Evolutionary conservation across 2,888 invertebrate species (phyloP).

Genomic region (Nomada fabriciana): DNA sequence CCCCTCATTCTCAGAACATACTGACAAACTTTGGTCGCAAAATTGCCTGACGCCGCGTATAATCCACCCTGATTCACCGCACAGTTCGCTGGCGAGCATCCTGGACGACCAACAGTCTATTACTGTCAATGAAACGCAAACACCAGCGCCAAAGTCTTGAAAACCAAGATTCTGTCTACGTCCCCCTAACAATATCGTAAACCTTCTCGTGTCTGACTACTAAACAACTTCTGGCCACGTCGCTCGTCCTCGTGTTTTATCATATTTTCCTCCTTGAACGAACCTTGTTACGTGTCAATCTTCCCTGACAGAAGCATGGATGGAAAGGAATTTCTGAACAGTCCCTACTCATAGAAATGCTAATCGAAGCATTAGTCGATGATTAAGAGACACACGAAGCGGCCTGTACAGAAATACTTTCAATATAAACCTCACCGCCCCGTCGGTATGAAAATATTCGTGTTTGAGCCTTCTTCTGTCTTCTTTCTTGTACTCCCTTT

Average conservation of each 20-base stretch:
- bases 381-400: slow-evolving; percentile 31
- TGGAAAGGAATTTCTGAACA: slow-evolving; percentile 1
- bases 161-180: slow-evolving; percentile 20
- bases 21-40: slow-evolving; percentile 23
- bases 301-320: not conserved
- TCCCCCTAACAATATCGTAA: slow-evolving; percentile 45
- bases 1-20: slow-evolving; percentile 1
- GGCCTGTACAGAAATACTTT: slow-evolving; percentile 20
- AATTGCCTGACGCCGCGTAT: slow-evolving; percentile 48
- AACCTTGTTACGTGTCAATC: slow-evolving; percentile 47
- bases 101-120: slow-evolving; percentile 62
- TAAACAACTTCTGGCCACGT: not conserved
- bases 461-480: not conserved
- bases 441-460: slow-evolving; percentile 34
- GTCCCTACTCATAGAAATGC: slow-evolving; percentile 31
- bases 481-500: slow-evolving; percentile 1
- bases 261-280: not conserved
- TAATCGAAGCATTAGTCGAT: slow-evolving; percentile 21
- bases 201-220: slow-evolving; percentile 27
- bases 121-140: slow-evolving; percentile 70
- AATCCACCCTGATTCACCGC: slow-evolving; percentile 65
- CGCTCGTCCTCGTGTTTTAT: slow-evolving; percentile 16
- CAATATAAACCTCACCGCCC: slow-evolving; percentile 19
- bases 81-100: slow-evolving; percentile 37
- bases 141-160: slow-evolving; percentile 42